Percentiles rank a stretch among this genome's conserved stretches.
Evolutionary conservation across 1,140 invertebrate genomes (phyloP).

Genomic region (Drosophila sp.): DNA sequence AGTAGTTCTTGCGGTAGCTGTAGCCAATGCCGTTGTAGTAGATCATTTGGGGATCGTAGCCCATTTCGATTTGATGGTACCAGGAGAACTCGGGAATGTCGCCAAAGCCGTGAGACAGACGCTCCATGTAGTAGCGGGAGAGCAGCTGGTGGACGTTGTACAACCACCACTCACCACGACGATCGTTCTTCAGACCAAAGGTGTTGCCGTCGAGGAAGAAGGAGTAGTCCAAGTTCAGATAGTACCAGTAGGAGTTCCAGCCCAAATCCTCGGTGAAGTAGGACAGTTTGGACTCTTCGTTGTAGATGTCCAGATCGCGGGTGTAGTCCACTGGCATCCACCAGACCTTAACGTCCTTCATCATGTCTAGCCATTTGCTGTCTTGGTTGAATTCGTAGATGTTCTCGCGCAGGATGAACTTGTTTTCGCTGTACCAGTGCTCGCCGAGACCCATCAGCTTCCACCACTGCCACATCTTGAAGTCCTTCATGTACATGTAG

Average conservation of each 20-base stretch:
- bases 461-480: slow-evolving; percentile 81
- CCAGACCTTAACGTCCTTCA: slow-evolving; percentile 69
- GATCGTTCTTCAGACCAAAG: slow-evolving; percentile 84
- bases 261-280: slow-evolving; percentile 90
- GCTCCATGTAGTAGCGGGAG: slow-evolving; percentile 87
- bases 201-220: slow-evolving; percentile 86
- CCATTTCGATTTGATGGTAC: slow-evolving; percentile 84
- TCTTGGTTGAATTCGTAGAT: slow-evolving; percentile 65
- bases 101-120: slow-evolving; percentile 86
- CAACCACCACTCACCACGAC: slow-evolving; percentile 86
- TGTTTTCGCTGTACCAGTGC: slow-evolving; percentile 69
- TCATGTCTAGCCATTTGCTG: slow-evolving; percentile 60
- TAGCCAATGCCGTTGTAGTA: slow-evolving; percentile 87
- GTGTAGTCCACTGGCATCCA: slow-evolving; percentile 82
- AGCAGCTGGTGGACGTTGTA: slow-evolving; percentile 86
- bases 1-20: slow-evolving; percentile 86
- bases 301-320: slow-evolving; percentile 84
- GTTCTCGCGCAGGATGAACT: slow-evolving; percentile 75
- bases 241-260: slow-evolving; percentile 88
- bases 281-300: slow-evolving; percentile 85
- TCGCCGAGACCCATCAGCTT: slow-evolving; percentile 78
- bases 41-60: slow-evolving; percentile 86
- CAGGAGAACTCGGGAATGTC: slow-evolving; percentile 86
- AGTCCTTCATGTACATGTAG: slow-evolving; percentile 78
- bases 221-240: slow-evolving; percentile 87